Conservation (phyloP, 2,113 vertebrate species). For the Chaetodon trifascialis region DNA sequence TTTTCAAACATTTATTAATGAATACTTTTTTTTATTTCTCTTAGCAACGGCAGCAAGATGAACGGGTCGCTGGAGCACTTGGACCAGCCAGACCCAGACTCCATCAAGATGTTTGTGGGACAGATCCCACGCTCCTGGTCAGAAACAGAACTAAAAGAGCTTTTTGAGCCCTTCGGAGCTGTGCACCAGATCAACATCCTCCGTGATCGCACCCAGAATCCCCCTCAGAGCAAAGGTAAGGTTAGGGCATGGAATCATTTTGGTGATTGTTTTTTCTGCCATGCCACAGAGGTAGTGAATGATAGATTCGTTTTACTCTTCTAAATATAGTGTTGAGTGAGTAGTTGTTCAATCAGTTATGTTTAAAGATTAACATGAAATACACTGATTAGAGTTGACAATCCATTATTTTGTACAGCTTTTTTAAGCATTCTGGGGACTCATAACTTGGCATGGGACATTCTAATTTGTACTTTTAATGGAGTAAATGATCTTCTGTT, state of each 20-base stretch:
- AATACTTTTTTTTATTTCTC: background rate
- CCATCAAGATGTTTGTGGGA: conserved; percentile 99
- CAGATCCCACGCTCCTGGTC: conserved; percentile 97
- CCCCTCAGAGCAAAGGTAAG: conserved; percentile 98
- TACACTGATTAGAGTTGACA: background rate
- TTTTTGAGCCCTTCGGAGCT: conserved; percentile 97
- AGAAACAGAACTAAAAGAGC: conserved; percentile 98
- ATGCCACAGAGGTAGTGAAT: background rate
- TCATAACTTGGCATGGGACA: background rate
- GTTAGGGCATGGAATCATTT: background rate
- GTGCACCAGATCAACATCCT: conserved; percentile 99
- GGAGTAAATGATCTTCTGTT: background rate
- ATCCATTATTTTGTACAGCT: background rate
- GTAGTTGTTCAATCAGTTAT: background rate
- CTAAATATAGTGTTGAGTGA: background rate
- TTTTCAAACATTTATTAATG: background rate
- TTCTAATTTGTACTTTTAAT: background rate
- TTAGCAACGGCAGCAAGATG: conserved; percentile 98
- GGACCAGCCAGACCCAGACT: conserved; percentile 97
- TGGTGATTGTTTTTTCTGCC: background rate
- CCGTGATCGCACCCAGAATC: conserved; percentile 96
- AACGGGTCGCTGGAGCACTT: conserved; percentile 97
- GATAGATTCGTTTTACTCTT: background rate
- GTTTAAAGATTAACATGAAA: background rate
- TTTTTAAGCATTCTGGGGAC: background rate